phyloP scores from a whole-genome alignment of 2,113 vertebrate species.

The Triplophysa rosa region DNA sequence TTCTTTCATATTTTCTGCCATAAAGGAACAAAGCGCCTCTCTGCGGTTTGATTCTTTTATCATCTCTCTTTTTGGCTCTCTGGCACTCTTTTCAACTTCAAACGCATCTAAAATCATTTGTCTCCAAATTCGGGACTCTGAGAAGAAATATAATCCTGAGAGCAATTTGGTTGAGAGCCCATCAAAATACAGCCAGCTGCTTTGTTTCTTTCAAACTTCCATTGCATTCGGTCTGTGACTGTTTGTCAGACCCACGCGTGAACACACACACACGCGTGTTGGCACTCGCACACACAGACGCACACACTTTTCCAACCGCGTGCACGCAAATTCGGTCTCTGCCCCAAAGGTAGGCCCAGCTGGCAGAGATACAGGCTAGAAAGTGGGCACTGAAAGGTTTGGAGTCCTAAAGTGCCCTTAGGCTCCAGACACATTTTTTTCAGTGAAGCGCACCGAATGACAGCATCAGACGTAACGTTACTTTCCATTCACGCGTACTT shows the following conservation, averaged over 20 bases:
- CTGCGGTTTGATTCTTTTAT: slow-evolving; percentile 25
- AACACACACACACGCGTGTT: slow-evolving; percentile 21
- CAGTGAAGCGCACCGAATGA: not conserved
- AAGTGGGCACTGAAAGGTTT: slow-evolving; percentile 35
- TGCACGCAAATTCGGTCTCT: slow-evolving; percentile 11
- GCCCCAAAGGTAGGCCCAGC: slow-evolving; percentile 26
- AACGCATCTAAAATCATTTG: slow-evolving; percentile 22
- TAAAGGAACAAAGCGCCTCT: slow-evolving; percentile 26
- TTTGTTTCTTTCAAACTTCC: slow-evolving; percentile 19
- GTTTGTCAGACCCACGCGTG: slow-evolving; percentile 11
- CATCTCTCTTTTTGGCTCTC: slow-evolving; percentile 9
- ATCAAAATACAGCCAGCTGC: slow-evolving; percentile 32
- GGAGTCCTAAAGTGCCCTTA: slow-evolving; percentile 22
- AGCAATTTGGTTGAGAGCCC: slow-evolving; percentile 37
- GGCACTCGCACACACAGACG: not conserved
- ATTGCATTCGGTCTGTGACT: slow-evolving; percentile 20
- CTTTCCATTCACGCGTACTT: not conserved
- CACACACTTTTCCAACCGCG: slow-evolving; percentile 22
- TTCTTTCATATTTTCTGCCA: slow-evolving; percentile 8
- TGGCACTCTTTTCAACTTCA: slow-evolving; percentile 20
- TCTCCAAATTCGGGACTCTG: slow-evolving; percentile 1
- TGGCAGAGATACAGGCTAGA: slow-evolving; percentile 23
- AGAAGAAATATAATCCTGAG: slow-evolving; percentile 27
- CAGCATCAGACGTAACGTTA: slow-evolving; percentile 24
- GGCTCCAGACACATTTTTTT: slow-evolving; percentile 14